These are phyloP conservation scores for Maccullochella peelii DNA, from an alignment of 2,113 vertebrate species.

Conservation along the genomic window DNA sequence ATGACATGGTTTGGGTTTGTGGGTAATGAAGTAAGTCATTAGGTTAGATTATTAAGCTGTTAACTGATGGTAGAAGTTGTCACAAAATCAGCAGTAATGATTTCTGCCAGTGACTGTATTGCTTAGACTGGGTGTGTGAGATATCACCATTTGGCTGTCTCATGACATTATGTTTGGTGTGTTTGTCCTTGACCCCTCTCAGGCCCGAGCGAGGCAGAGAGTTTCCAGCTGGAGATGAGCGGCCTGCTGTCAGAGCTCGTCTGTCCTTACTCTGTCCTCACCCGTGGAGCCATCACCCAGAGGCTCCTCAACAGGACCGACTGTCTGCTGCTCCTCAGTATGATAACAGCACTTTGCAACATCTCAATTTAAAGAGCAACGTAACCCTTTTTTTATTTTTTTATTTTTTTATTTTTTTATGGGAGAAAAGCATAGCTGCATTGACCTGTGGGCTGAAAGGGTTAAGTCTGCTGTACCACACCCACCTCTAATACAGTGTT, in stretches of 20 bases:
- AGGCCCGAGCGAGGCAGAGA: conserved; percentile 95
- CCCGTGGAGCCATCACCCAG: conserved; percentile 91
- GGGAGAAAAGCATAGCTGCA: not conserved
- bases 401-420: not conserved
- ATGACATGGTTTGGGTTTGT: not conserved
- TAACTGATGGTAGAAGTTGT: not conserved
- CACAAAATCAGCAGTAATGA: not conserved
- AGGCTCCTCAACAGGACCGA: conserved; percentile 92
- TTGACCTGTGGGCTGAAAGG: not conserved
- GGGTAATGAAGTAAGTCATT: not conserved
- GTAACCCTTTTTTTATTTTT: too few relatives aligned
- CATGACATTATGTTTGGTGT: not conserved
- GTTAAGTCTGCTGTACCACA: not conserved
- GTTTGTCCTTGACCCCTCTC: conserved; percentile 21
- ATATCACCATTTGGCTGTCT: not conserved
- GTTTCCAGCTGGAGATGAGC: conserved; percentile 97
- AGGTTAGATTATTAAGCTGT: not conserved
- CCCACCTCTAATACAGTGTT: not conserved
- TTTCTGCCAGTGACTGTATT: not conserved
- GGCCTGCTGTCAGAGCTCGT: conserved; percentile 93
- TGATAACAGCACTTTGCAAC: conserved; percentile 57
- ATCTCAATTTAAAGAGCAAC: not conserved
- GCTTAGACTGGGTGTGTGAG: not conserved
- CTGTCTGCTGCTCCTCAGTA: conserved; percentile 96
- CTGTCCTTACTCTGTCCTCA: conserved; percentile 92